These are phyloP conservation scores for Ammospiza caudacuta DNA, from an alignment of 2,113 vertebrate genomes.

Conservation along the genomic window DNA sequence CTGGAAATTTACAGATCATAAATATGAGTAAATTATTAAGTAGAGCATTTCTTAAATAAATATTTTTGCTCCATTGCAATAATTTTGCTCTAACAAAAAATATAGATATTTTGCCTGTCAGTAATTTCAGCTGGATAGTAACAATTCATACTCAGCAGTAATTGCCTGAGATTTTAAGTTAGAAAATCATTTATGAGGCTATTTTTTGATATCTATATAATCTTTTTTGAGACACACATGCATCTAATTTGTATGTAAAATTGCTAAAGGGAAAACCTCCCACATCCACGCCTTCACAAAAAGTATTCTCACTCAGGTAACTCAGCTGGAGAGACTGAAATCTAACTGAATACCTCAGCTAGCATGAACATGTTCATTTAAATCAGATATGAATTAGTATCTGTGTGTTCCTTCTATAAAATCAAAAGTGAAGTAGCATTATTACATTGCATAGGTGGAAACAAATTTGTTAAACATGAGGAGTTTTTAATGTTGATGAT, in stretches of 20 bases:
- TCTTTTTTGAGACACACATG: not conserved
- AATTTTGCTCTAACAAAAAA: not conserved
- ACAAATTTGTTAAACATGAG: constrained; percentile 52
- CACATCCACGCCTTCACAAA: constrained; percentile 44
- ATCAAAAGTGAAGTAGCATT: constrained; percentile 31
- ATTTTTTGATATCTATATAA: not conserved
- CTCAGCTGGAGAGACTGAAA: constrained; percentile 57
- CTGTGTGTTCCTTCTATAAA: constrained; percentile 39
- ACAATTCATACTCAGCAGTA: not conserved
- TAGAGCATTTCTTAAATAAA: not conserved
- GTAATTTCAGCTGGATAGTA: not conserved
- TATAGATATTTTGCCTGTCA: not conserved
- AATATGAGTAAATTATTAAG: not conserved
- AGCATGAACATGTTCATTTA: constrained; percentile 56
- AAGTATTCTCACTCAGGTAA: constrained; percentile 14
- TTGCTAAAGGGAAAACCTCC: constrained; percentile 67
- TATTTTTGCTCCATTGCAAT: not conserved
- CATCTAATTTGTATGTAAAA: constrained; percentile 3
- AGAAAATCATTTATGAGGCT: not conserved
- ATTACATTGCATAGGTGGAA: constrained; percentile 13
- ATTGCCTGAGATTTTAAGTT: not conserved
- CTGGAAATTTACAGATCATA: not conserved
- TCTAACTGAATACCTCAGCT: constrained; percentile 37
- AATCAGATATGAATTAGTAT: constrained; percentile 51
- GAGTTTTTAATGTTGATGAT: not conserved